Conservation (phyloP, 2,113 vertebrate species). For the Ciconia maguari region DNA sequence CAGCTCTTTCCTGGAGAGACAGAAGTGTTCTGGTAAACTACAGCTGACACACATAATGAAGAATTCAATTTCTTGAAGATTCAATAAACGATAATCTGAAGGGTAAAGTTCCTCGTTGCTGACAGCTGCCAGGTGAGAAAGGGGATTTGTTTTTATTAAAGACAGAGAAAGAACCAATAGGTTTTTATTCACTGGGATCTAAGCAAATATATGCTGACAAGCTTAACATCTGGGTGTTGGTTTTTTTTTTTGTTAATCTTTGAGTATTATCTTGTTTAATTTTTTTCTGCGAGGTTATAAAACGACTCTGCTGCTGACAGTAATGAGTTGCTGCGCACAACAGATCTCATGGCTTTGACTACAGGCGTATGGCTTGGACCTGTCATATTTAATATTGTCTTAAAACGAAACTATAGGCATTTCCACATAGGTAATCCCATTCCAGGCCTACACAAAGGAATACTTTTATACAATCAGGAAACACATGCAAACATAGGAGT, state of each 20-base stretch:
- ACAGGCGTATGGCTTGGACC: neutral
- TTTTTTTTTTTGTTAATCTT: neutral
- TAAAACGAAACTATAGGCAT: neutral
- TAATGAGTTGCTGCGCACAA: neutral
- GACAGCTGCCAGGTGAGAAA: conserved; percentile 48
- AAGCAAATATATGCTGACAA: neutral
- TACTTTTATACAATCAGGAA: neutral
- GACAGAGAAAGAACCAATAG: neutral
- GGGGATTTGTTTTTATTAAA: conserved; percentile 30
- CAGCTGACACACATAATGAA: conserved; percentile 37
- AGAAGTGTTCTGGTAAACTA: neutral
- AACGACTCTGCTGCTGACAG: neutral
- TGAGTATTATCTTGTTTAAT: neutral
- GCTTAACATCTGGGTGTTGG: neutral
- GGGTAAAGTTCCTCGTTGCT: neutral
- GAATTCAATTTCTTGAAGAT: conserved; percentile 55
- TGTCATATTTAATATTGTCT: neutral
- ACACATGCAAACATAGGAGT: rapidly evolving
- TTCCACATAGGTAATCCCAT: neutral
- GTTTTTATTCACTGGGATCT: neutral
- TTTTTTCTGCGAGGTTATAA: neutral
- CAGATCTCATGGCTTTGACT: neutral
- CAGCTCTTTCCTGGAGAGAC: neutral
- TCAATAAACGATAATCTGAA: conserved; percentile 50
- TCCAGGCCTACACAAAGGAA: neutral